phyloP scores from a whole-genome alignment of 2,113 vertebrate species.

The Oncorhynchus gorbuscha region DNA sequence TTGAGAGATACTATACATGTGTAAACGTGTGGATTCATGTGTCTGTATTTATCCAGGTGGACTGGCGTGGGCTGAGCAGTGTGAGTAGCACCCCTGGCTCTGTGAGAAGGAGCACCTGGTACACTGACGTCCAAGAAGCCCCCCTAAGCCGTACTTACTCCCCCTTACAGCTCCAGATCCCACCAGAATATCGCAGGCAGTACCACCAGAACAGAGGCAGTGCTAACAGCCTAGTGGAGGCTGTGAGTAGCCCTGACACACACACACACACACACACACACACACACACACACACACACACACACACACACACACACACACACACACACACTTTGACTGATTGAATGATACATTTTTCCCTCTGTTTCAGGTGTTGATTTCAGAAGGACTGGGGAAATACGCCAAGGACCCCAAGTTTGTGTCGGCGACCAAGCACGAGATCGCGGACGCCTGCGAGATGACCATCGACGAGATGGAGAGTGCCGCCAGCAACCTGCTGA shows the following conservation, averaged over 20 bases:
- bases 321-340: not conserved
- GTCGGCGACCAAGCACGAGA: slow-evolving; percentile 88
- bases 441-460: slow-evolving; percentile 94
- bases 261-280: slow-evolving; percentile 7
- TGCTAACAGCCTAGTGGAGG: slow-evolving; percentile 93
- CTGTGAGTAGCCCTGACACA: slow-evolving; percentile 76
- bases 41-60: slow-evolving; percentile 74
- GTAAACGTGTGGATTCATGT: not conserved
- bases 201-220: slow-evolving; percentile 89
- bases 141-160: slow-evolving; percentile 78
- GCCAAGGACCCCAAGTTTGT: slow-evolving; percentile 96
- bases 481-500: slow-evolving; percentile 90
- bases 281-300: slow-evolving; percentile 7
- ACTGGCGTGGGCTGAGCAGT: slow-evolving; percentile 82
- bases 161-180: slow-evolving; percentile 83
- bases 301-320: slow-evolving; percentile 5
- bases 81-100: slow-evolving; percentile 83
- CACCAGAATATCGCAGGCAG: slow-evolving; percentile 77
- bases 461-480: slow-evolving; percentile 99
- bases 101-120: slow-evolving; percentile 89
- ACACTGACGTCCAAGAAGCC: slow-evolving; percentile 81
- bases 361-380: slow-evolving; percentile 87
- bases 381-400: slow-evolving; percentile 90
- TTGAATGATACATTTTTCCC: not conserved
- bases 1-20: not conserved